Conservation (phyloP, 2,888 invertebrate genomes). For the Iphiclides podalirius region DNA sequence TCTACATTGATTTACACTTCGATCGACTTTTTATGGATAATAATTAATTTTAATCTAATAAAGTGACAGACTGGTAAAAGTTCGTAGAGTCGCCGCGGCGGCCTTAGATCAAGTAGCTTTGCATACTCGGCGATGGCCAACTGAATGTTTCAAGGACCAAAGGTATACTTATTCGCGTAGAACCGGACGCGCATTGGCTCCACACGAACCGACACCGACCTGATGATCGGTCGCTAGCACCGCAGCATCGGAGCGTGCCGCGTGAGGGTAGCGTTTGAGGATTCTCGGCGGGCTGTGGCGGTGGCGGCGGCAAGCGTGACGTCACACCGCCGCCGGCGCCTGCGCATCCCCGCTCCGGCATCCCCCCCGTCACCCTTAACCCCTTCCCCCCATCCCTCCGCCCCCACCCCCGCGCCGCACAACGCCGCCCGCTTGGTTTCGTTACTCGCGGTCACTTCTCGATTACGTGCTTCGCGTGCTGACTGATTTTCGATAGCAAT, state of each 20-base stretch:
- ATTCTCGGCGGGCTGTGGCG: slow-evolving; percentile 44
- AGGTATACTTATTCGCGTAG: slow-evolving; percentile 79
- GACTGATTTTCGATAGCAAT: slow-evolving; percentile 82
- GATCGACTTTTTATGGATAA: slow-evolving; percentile 79
- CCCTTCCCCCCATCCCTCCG: slow-evolving; percentile 4
- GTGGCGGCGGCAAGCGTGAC: slow-evolving; percentile 31
- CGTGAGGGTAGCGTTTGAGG: slow-evolving; percentile 59
- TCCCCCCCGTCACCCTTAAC: slow-evolving; percentile 5
- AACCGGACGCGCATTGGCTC: slow-evolving; percentile 78
- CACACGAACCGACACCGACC: slow-evolving; percentile 72
- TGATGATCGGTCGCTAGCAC: slow-evolving; percentile 63
- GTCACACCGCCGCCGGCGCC: slow-evolving; percentile 44
- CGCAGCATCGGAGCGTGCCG: slow-evolving; percentile 66
- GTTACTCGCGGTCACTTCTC: slow-evolving; percentile 80
- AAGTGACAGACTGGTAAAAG: slow-evolving; percentile 79
- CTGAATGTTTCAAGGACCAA: slow-evolving; percentile 78
- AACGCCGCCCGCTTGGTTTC: slow-evolving; percentile 77
- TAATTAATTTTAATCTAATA: slow-evolving; percentile 80
- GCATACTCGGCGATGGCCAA: slow-evolving; percentile 79
- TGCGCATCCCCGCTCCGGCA: slow-evolving; percentile 33
- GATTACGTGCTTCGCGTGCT: slow-evolving; percentile 82
- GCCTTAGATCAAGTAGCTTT: slow-evolving; percentile 79
- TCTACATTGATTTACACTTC: slow-evolving; percentile 78
- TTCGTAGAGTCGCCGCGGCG: slow-evolving; percentile 78
- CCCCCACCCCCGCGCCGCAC: slow-evolving; percentile 47